Base-by-base conservation (phyloP, 2,113 vertebrate genomes). In the Daubentonia madagascariensis region DNA sequence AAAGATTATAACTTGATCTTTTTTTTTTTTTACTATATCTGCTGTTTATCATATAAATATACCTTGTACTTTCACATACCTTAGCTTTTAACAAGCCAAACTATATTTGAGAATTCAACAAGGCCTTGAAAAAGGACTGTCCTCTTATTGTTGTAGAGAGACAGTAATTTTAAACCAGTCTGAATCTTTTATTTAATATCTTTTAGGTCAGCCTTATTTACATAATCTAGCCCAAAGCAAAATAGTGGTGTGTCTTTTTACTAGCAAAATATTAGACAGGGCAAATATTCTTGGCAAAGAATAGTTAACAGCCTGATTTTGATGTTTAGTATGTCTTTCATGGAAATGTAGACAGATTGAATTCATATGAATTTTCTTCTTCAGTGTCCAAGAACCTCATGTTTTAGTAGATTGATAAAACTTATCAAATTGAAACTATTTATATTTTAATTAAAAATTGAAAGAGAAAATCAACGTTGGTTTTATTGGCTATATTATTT, bases 361-460 rank as follows among this genome's bases (percentile, higher is more conserved):
- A 90, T 72, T 96, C 72, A 89, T 84, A 92, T 78, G 59, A 91
- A 92, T 96, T 95, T 96, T 89, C 30, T 70, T 80, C 91, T 95
- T 85, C 45, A 81, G 0, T 95, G 67, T 73, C 22, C 37, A 85
- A 68, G n/a, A 94, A 61, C 35, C 11, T 59, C 73, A 48, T 94
- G 50, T 89, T 96, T 96, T 96, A 81, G 83, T 88, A 85, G 48
- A 85, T 37, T 63, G 37, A 92, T 92, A 96, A 89, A 95, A 50
- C 5, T 63, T 91, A 76, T 40, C 6, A 84, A 61, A 88, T 87
- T 63, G 10, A 79, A 93, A 67, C 72, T 45, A 40, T 54, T 90
- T 91, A 25, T 50, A 80, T 68, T 91, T 94, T 92, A 87, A 85
- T 92, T 89, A 57, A 90, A 89, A 68, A 70, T 87, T 95, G 40